phyloP scores from a whole-genome alignment of 2,888 invertebrate genomes.

The Poecilobothrus nobilitatus region DNA sequence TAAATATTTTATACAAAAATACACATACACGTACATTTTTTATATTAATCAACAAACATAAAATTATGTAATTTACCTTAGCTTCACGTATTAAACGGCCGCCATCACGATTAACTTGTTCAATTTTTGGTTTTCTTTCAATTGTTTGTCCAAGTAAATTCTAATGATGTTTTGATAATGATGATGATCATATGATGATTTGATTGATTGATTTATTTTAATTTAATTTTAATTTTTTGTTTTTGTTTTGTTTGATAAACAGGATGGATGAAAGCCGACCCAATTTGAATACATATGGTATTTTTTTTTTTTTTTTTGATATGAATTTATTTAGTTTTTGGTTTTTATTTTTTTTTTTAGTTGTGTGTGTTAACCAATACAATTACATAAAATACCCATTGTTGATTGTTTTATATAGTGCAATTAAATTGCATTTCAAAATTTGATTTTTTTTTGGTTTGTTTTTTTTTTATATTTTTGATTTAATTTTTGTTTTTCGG shows the following conservation, averaged over 20 bases:
- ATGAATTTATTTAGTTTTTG: slow-evolving; percentile 18
- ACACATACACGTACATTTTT: too few species aligned
- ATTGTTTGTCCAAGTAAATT: slow-evolving; percentile 85
- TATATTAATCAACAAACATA: too few species aligned
- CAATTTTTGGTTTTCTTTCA: slow-evolving; percentile 88
- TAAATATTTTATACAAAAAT: not conserved
- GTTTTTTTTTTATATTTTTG: not conserved
- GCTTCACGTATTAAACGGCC: slow-evolving; percentile 94
- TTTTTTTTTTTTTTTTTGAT: slow-evolving; percentile 9
- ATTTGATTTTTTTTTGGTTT: not conserved
- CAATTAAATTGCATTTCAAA: not conserved
- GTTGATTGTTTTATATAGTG: slow-evolving; percentile 8
- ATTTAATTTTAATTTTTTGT: slow-evolving; percentile 8
- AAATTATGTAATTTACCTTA: slow-evolving; percentile 61
- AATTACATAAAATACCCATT: not conserved
- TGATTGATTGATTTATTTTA: too few species aligned
- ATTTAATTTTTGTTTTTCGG: not conserved
- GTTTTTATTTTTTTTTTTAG: slow-evolving; percentile 17
- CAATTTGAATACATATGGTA: too few species aligned
- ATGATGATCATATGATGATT: not conserved
- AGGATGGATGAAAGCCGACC: too few species aligned
- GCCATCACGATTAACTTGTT: slow-evolving; percentile 90
- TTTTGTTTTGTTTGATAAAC: not conserved
- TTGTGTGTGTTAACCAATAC: slow-evolving; percentile 14
- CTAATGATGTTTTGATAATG: slow-evolving; percentile 46